phyloP scores from a whole-genome alignment of 2,797 vertebrate species.

The Alfaro cultratus region DNA sequence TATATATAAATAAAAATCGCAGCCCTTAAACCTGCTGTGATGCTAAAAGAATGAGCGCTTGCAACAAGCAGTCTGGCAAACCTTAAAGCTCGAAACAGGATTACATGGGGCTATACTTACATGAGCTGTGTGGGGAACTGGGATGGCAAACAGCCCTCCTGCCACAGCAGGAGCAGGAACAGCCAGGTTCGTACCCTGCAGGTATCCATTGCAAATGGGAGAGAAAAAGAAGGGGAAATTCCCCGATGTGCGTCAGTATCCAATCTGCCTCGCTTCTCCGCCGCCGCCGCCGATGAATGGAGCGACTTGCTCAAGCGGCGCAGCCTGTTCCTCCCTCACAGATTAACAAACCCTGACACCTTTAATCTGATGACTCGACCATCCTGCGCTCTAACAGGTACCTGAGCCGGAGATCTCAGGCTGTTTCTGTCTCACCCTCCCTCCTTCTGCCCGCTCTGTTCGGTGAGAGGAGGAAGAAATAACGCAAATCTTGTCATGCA shows the following conservation, averaged over 20 bases:
- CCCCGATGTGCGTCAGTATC: slow-evolving; percentile 65
- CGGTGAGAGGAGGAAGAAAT: neutral
- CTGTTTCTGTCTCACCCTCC: slow-evolving; percentile 11
- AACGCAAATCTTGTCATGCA: neutral
- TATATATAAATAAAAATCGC: neutral
- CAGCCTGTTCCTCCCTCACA: slow-evolving; percentile 56
- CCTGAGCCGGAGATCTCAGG: slow-evolving; percentile 62
- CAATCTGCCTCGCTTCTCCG: slow-evolving; percentile 49
- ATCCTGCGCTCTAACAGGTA: slow-evolving; percentile 87
- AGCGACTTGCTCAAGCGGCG: slow-evolving; percentile 37
- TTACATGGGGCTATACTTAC: slow-evolving; percentile 82
- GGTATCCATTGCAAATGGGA: slow-evolving; percentile 85
- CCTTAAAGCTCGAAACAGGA: slow-evolving; percentile 25
- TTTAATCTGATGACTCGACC: slow-evolving; percentile 86
- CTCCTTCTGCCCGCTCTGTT: slow-evolving; percentile 1
- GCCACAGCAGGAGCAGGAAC: slow-evolving; percentile 83
- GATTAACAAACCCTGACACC: slow-evolving; percentile 78
- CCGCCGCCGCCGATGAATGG: slow-evolving; percentile 38
- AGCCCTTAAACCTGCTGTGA: neutral
- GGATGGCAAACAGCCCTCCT: slow-evolving; percentile 80
- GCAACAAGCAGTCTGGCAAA: slow-evolving; percentile 4
- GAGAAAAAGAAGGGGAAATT: slow-evolving; percentile 53
- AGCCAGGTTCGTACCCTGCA: slow-evolving; percentile 84
- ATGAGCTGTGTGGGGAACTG: slow-evolving; percentile 91
- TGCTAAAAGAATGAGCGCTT: slow-evolving; percentile 19